Base-by-base conservation (phyloP, 2,113 vertebrate species). In the Rhipidura dahli region DNA sequence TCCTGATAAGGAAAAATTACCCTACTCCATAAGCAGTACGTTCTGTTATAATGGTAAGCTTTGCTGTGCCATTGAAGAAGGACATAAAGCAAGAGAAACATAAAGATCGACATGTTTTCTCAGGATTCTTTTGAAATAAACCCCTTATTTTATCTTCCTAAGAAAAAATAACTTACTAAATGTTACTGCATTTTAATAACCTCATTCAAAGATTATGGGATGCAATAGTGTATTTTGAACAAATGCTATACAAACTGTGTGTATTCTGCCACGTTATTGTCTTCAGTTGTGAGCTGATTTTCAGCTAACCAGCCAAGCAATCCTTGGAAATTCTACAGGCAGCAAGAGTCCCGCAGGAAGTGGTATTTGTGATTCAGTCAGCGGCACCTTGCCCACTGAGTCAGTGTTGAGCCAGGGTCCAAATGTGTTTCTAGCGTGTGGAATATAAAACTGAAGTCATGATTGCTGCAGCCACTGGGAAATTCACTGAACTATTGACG, bases 341-440 rank as follows among this genome's bases (percentile, higher is more conserved):
- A 89, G 85, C 35, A 91, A 35, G 22, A 83, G 93, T 78, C 83
- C 90, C 5, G 1, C 85, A 96, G 96, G 85, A 96, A 96, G 94
- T 94, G 94, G 90, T 89, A 60, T 70, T 78, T 81, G 44, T 97
- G 93, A 96, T 90, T 96, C 91, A 95, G 87, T 59, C 21, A 70
- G 57, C 19, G 80, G 95, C 87, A 93, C 79, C 92, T 95, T 96
- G 94, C 97, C 95, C 92, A 49, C 93, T 97, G 96, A 95, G 73
- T 97, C 96, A 96, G 72, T 23, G 86, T 88, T 95, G 87, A 96
- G 89, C 88, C 88, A 80, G 54, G 73, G 91, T 79, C 76, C 75
- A 8, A 90, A 60, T 37, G 86, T 1, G 5, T 73, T 94, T 92
- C 85, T 71, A 33, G 75, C 59, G 47, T 10, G 28, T 64, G 49